Evolutionary conservation across 37 sponge, comb jelly and placozoan species (phyloP).

Genomic region (Hormiphora californensis): DNA sequence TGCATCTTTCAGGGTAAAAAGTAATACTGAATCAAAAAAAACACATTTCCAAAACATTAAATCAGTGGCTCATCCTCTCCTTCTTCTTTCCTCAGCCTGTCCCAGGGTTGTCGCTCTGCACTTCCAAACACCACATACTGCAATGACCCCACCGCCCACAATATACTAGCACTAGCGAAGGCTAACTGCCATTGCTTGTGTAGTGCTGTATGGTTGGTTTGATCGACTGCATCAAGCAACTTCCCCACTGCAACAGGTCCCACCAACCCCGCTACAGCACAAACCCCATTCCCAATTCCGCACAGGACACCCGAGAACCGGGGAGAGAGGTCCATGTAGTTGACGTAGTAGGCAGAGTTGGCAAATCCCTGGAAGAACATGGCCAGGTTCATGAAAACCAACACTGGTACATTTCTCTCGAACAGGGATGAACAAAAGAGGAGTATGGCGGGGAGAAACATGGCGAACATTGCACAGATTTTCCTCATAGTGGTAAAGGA

Average conservation of each 20-base stretch:
- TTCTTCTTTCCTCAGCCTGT: too few species aligned
- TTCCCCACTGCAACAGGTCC: slow-evolving; percentile 5
- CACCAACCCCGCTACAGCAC: slow-evolving; percentile 4
- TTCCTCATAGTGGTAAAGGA: not conserved
- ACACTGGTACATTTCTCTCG: not conserved
- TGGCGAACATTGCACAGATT: not conserved
- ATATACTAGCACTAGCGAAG: not conserved
- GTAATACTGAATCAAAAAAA: too few species aligned
- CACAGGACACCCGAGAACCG: slow-evolving; percentile 23
- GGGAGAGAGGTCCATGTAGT: slow-evolving; percentile 35
- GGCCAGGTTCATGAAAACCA: slow-evolving; percentile 34
- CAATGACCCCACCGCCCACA: not conserved
- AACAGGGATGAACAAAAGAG: not conserved
- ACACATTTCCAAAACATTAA: too few species aligned
- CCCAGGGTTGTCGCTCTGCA: not conserved
- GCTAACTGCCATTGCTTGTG: not conserved
- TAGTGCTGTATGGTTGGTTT: not conserved
- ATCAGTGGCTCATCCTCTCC: too few species aligned
- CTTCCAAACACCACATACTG: slow-evolving; percentile 13
- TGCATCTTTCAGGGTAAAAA: too few species aligned
- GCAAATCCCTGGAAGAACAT: slow-evolving; percentile 41
- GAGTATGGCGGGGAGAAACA: not conserved
- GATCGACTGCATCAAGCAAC: not conserved
- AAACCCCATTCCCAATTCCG: not conserved
- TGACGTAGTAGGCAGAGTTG: not conserved